phyloP scores from a whole-genome alignment of 2,888 invertebrate species.

The Campaea margaritaria region DNA sequence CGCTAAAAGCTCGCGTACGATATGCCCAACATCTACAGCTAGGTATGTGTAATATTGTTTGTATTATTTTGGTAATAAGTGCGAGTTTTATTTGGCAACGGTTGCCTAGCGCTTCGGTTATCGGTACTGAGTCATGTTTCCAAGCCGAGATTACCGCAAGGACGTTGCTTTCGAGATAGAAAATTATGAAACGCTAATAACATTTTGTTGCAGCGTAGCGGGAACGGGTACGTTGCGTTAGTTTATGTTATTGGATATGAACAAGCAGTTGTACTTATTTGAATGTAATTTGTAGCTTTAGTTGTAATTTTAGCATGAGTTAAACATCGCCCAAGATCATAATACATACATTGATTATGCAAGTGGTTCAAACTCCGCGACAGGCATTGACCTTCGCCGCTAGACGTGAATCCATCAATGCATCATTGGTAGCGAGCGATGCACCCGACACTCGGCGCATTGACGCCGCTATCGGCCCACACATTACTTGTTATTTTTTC shows the following conservation, averaged over 20 bases:
- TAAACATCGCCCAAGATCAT: constrained; percentile 63
- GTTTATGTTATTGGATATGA: constrained; percentile 25
- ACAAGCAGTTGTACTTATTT: constrained; percentile 1
- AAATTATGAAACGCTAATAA: constrained; percentile 57
- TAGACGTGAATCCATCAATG: constrained; percentile 73
- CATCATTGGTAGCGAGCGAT: constrained; percentile 74
- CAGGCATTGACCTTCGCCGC: constrained; percentile 76
- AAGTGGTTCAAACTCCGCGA: constrained; percentile 66
- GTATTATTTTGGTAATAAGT: constrained; percentile 66
- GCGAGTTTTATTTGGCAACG: constrained; percentile 68
- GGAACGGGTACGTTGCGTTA: constrained; percentile 23
- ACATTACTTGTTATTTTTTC: constrained; percentile 69
- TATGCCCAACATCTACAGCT: constrained; percentile 39
- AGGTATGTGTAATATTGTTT: constrained; percentile 53
- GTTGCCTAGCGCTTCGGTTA: constrained; percentile 67
- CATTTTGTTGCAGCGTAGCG: constrained; percentile 43
- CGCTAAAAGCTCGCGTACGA: constrained; percentile 35
- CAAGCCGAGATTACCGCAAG: constrained; percentile 71
- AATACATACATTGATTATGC: constrained; percentile 72
- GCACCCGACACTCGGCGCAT: constrained; percentile 54
- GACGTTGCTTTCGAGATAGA: constrained; percentile 71
- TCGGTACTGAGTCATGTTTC: constrained; percentile 70
- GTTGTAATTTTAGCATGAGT: background rate
- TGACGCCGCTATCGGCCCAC: constrained; percentile 69
- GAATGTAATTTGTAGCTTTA: background rate